Conservation (phyloP, 2,113 vertebrate species). For the Bambusicola thoracicus region DNA sequence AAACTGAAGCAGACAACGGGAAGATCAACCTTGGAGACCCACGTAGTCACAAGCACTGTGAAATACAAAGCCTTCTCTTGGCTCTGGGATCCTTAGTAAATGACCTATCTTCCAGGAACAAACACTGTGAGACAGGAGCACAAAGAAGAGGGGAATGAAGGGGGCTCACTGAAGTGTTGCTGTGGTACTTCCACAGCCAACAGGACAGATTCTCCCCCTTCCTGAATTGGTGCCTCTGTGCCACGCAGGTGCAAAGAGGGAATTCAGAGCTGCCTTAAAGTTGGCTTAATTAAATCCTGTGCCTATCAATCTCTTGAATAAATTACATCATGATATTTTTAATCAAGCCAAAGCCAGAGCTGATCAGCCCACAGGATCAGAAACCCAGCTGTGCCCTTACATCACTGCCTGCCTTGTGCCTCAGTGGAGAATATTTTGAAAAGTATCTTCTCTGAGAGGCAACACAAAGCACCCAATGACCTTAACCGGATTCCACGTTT, state of each 20-base stretch:
- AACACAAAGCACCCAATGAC: not conserved
- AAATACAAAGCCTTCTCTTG: not conserved
- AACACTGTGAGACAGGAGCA: not conserved
- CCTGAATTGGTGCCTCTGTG: not conserved
- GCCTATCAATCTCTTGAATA: conserved; percentile 6
- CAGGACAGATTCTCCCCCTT: not conserved
- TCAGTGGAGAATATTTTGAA: not conserved
- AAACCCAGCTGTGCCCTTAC: not conserved
- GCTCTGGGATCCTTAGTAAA: not conserved
- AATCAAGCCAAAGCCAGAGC: conserved; percentile 8
- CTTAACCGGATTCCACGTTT: not conserved
- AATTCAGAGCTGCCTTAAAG: not conserved
- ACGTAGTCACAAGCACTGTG: not conserved
- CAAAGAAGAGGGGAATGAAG: not conserved
- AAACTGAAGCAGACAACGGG: conserved; percentile 23
- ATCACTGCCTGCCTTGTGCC: not conserved
- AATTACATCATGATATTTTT: not conserved
- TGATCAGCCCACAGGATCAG: not conserved
- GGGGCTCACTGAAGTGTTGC: not conserved
- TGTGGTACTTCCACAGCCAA: not conserved
- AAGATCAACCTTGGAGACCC: not conserved
- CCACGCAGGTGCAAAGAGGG: not conserved
- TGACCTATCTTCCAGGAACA: not conserved
- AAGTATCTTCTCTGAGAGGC: not conserved
- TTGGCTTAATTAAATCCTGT: not conserved